A percentile compares a stretch with the other conserved stretches of the same genome.
These are phyloP conservation scores for Dasysyrphus tricinctus DNA, from an alignment of 2,888 invertebrate species.

Conservation along the genomic window DNA sequence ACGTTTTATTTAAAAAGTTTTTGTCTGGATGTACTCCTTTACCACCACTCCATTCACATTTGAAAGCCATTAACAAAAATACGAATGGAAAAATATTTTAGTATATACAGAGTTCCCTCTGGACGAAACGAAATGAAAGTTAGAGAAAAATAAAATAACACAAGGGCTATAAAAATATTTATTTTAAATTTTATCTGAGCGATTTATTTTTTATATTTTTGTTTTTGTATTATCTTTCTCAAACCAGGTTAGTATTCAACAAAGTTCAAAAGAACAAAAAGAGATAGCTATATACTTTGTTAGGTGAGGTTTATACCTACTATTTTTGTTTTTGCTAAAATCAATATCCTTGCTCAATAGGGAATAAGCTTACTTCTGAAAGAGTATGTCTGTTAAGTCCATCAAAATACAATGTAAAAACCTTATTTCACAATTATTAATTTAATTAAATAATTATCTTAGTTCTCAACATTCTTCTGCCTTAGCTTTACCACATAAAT, in stretches of 20 bases:
- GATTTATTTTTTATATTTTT: slow-evolving; percentile 6
- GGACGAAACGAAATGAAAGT: neutral
- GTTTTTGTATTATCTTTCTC: neutral
- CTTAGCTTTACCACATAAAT: too few species aligned
- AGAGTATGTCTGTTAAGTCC: too few species aligned
- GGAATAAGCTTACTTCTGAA: too few species aligned
- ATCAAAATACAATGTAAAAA: too few species aligned
- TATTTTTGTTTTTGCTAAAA: too few species aligned
- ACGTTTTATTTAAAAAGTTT: slow-evolving; percentile 11
- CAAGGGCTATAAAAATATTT: slow-evolving; percentile 11
- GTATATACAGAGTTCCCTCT: neutral
- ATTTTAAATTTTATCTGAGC: neutral
- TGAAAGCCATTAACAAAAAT: neutral
- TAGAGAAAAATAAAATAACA: neutral
- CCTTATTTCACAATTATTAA: too few species aligned
- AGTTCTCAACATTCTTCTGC: too few species aligned
- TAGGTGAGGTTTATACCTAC: too few species aligned
- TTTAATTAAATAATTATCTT: too few species aligned
- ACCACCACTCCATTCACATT: neutral
- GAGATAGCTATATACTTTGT: neutral
- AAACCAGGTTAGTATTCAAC: neutral
- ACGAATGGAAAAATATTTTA: neutral
- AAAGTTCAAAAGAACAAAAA: neutral
- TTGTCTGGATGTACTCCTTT: neutral
- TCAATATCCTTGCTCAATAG: too few species aligned